Evolutionary conservation across 2,797 vertebrate species (phyloP).

Genomic region (Pteropus rufus): DNA sequence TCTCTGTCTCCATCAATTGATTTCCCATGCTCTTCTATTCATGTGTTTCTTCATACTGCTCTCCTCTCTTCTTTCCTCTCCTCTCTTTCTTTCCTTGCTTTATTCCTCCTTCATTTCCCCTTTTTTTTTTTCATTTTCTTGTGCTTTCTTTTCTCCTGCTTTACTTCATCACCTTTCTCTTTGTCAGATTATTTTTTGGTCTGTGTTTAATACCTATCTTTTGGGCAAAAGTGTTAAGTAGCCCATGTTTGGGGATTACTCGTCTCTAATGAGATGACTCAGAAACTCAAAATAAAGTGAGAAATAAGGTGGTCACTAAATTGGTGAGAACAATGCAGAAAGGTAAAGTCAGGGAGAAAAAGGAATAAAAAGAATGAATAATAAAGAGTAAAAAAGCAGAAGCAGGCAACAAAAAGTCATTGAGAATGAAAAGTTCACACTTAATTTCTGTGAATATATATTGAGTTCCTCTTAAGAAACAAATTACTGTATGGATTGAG

Average conservation of each 20-base stretch:
- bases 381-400: background rate
- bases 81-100: background rate
- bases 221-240: background rate
- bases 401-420: background rate
- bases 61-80: background rate
- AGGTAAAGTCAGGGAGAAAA: background rate
- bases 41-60: background rate
- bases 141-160: fast-evolving
- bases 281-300: background rate
- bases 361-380: background rate
- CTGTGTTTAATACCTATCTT: background rate
- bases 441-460: background rate
- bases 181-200: background rate
- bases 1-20: background rate
- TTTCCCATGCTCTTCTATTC: background rate
- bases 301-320: background rate
- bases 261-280: background rate
- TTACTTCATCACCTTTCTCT: background rate
- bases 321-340: background rate
- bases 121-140: background rate
- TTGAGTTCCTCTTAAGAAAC: background rate
- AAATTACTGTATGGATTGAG: background rate
- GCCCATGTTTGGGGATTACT: background rate
- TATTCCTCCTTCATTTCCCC: background rate
- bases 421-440: background rate